Evolutionary conservation across 2,113 vertebrate species (phyloP).

Genomic region (Gracilinanus agilis): DNA sequence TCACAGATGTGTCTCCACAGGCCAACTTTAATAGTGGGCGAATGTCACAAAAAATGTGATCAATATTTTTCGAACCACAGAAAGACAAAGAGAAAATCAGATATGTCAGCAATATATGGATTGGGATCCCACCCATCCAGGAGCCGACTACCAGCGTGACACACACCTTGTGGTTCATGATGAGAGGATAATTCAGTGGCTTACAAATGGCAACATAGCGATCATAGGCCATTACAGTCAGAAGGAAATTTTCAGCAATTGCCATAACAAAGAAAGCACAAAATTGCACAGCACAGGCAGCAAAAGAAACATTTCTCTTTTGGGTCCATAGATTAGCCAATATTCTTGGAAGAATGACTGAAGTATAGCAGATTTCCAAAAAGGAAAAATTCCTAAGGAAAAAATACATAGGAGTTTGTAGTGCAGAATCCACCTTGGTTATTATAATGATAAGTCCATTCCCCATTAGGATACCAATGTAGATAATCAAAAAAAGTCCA

Average conservation of each 20-base stretch:
- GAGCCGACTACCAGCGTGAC: neutral
- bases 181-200: conserved; percentile 54
- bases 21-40: conserved; percentile 36
- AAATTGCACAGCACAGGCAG: conserved; percentile 61
- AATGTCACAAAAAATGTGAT: conserved; percentile 55
- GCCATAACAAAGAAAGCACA: conserved; percentile 70
- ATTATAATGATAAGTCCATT: conserved; percentile 69
- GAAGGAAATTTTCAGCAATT: conserved; percentile 64
- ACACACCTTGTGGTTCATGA: conserved; percentile 57
- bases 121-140: conserved; percentile 45
- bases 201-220: conserved; percentile 69
- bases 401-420: conserved; percentile 70
- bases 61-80: conserved; percentile 10
- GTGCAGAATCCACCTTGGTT: conserved; percentile 37
- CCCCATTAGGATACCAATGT: conserved; percentile 52
- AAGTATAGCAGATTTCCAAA: conserved; percentile 67
- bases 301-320: conserved; percentile 53
- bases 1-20: conserved; percentile 14
- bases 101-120: neutral
- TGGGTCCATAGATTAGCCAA: conserved; percentile 52
- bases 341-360: conserved; percentile 63
- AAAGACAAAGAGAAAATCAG: conserved; percentile 46
- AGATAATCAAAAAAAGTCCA: conserved; percentile 56
- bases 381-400: conserved; percentile 74
- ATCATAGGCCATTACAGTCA: conserved; percentile 68